Evolutionary conservation across 2,888 invertebrate genomes (phyloP), one percentile per base, ranked within the genome.

Genomic region (Drosophila heteroneura): DNA sequence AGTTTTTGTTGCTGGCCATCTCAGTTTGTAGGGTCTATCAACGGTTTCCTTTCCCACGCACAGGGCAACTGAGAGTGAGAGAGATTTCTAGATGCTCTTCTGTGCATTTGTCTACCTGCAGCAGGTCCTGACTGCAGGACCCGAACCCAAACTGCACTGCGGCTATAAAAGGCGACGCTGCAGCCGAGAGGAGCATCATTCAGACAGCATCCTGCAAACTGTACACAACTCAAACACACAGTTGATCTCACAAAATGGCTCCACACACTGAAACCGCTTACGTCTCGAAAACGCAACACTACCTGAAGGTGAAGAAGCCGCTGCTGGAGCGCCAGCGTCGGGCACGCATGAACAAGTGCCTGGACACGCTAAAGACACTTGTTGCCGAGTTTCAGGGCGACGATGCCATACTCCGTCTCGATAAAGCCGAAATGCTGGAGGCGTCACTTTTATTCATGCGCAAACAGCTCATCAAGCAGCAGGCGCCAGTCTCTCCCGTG

Each of bases 231-330:
- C 74, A 71, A 56, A 53, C 73, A 66, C 26, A 6, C 41, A 26
- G n/a, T 69, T 22, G 44, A 64, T 37, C 60, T 61, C n/a, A 51
- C 10, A 77, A 89, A 72, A 88, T 88, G 87, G 82, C 90, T 63
- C 83, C 90, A 53, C 88, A 89, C 65, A 75, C 65, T 28, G 63
- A 75, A 73, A 60, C 73, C 33, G 39, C 69, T 33, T 77, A 83
- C 83, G 97, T 97, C 91, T 89, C 93, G 54, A 96, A 97, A 93
- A 98, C 98, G 90, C 97, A 97, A 94, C 97, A 97, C 93, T 98
- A 98, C 94, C 95, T 97, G 94, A 98, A 97, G 96, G 97, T 98
- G 92, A 97, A 97, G 96, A 97, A 98, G 94, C 97, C 97, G 90
- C 96, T 97, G 96, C 94, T 98, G 86, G 97, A 98, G 94, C 95